Evolutionary conservation across 2,888 invertebrate genomes (phyloP).

Genomic region (Melanotus villosus): DNA sequence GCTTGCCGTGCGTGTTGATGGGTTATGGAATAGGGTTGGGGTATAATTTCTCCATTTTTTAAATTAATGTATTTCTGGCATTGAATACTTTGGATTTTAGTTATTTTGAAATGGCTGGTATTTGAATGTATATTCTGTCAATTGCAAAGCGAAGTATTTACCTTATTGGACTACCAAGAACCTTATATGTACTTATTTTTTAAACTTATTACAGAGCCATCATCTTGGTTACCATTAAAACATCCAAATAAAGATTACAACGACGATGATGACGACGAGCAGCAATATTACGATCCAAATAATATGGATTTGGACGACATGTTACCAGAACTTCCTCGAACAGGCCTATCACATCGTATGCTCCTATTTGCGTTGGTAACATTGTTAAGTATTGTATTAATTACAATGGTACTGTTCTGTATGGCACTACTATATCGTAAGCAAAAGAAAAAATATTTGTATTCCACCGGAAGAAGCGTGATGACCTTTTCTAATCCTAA

Average conservation of each 20-base stretch:
- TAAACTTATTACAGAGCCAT: conserved; percentile 55
- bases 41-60: no score
- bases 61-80: no score
- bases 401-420: conserved; percentile 64
- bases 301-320: conserved; percentile 58
- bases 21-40: no score
- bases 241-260: conserved; percentile 54
- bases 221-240: conserved; percentile 56
- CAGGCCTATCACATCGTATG: conserved; percentile 63
- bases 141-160: no score
- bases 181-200: background rate
- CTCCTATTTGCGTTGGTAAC: conserved; percentile 67
- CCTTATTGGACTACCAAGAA: background rate
- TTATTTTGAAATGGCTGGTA: no score
- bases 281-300: conserved; percentile 55
- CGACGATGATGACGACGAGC: conserved; percentile 63
- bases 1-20: no score
- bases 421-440: conserved; percentile 68
- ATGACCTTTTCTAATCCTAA: conserved; percentile 93
- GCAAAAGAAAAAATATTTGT: conserved; percentile 71
- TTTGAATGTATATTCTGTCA: no score
- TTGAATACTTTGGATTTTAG: no score
- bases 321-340: conserved; percentile 60
- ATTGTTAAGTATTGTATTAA: conserved; percentile 65
- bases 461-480: conserved; percentile 77